These are phyloP conservation scores for Callipepla squamata DNA, from an alignment of 2,113 vertebrate genomes.

Conservation along the genomic window DNA sequence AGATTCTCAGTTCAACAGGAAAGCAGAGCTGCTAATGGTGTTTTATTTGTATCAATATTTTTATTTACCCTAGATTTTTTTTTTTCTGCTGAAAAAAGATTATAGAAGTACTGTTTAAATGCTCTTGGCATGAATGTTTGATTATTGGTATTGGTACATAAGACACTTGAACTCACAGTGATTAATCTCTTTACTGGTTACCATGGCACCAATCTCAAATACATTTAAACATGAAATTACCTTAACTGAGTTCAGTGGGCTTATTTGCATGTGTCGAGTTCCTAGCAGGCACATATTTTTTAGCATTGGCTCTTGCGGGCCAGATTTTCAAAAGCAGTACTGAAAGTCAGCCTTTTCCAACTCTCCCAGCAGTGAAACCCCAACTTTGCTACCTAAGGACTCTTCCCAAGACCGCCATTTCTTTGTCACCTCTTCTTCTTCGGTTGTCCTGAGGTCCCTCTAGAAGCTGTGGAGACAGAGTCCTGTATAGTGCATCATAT, in stretches of 20 bases:
- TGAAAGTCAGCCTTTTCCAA: neutral
- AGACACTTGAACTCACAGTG: neutral
- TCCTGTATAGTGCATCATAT: fast-evolving
- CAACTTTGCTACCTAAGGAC: neutral
- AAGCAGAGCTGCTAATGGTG: neutral
- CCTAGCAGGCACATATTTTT: fast-evolving
- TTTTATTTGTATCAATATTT: neutral
- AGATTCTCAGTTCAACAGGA: slow-evolving; percentile 40
- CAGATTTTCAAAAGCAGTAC: neutral
- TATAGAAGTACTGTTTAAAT: neutral
- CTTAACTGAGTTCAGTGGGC: neutral
- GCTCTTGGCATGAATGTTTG: neutral
- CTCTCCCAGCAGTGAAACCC: neutral
- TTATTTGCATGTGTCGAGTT: neutral
- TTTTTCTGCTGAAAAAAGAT: neutral
- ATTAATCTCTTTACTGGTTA: neutral
- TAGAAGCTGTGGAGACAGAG: neutral
- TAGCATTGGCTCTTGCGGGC: neutral
- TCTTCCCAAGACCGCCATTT: neutral
- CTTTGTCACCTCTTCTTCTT: neutral
- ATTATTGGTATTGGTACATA: neutral
- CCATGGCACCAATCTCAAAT: neutral
- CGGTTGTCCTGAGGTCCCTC: neutral
- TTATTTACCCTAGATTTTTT: neutral
- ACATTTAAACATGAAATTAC: neutral